phyloP scores from a whole-genome alignment of 2,113 vertebrate genomes.

The Geococcyx californianus region DNA sequence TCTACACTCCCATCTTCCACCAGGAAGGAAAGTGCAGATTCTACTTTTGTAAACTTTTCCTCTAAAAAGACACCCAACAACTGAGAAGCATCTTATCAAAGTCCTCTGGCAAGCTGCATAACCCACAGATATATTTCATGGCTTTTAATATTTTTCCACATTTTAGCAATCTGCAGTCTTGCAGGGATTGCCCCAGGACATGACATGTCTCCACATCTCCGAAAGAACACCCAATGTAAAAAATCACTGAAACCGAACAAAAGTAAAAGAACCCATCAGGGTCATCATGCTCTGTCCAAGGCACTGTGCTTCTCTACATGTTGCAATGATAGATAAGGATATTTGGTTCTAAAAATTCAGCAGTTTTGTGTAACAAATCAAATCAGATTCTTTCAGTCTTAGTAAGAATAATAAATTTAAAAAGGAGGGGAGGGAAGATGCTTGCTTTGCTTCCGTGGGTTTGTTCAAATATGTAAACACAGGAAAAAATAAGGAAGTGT shows the following conservation, averaged over 20 bases:
- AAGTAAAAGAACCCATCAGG: neutral
- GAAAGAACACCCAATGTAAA: neutral
- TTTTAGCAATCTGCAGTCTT: neutral
- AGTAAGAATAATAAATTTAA: neutral
- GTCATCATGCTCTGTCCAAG: neutral
- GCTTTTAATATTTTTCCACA: neutral
- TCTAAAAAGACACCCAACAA: neutral
- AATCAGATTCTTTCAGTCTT: neutral
- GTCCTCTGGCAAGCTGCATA: neutral
- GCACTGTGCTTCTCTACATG: neutral
- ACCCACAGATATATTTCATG: neutral
- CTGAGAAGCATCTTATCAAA: neutral
- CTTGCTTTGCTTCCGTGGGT: accelerated
- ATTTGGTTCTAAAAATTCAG: neutral
- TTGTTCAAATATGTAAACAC: neutral
- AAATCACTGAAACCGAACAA: neutral
- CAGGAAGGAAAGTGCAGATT: neutral
- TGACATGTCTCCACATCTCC: neutral
- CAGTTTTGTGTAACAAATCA: neutral
- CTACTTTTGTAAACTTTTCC: neutral
- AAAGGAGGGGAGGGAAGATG: accelerated
- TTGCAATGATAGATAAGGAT: neutral
- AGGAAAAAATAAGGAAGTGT: neutral
- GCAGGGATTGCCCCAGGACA: neutral
- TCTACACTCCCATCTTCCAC: neutral